Evolutionary conservation across 2,888 invertebrate genomes (phyloP), one percentile per base, ranked within the genome.

Genomic region (Hylaea fasciaria): DNA sequence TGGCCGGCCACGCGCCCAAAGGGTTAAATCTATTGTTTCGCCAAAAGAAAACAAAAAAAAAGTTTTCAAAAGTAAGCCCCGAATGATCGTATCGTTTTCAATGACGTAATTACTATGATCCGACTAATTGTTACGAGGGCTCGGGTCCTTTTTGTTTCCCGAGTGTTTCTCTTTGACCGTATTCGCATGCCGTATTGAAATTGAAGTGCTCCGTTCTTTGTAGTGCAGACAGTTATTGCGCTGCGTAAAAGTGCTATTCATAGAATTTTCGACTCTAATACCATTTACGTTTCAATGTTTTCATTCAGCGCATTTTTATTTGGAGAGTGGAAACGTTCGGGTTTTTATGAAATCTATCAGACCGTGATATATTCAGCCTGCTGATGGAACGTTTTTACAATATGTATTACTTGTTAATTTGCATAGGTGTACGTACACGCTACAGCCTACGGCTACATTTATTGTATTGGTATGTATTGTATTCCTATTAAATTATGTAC

Each of bases 11-110:
- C 89, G 90, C 77, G 89, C 81, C 85, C 69, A 86, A 87, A 86
- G 90, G 89, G 87, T 84, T 80, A 69, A 56, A 50, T 45, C 81
- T 78, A 86, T 88, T 87, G 86, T 90, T 86, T 86, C 81, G 39
- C 79, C 28, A 68, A 69, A 70, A 78, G 73, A 76, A 73, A 77
- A 35, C 9, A 35, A 76, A 77, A 82, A 83, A 81, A 81, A 72
- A 75, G 73, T 74, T 73, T 74, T 81, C 82, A 82, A 71, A 81
- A 82, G 80, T 71, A 79, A 84, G 82, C 62, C 78, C 78, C 76
- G 75, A 86, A 85, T 81, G 89, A 87, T 84, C 81, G 84, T 89
- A 91, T 91, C 89, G 79, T 78, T 91, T 91, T 85, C 90, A 90
- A 86, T 86, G 70, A 77, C 80, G 82, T 85, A 89, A 91, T 90